Conservation (phyloP, 2,888 invertebrate species). For the Nowickia ferox region DNA sequence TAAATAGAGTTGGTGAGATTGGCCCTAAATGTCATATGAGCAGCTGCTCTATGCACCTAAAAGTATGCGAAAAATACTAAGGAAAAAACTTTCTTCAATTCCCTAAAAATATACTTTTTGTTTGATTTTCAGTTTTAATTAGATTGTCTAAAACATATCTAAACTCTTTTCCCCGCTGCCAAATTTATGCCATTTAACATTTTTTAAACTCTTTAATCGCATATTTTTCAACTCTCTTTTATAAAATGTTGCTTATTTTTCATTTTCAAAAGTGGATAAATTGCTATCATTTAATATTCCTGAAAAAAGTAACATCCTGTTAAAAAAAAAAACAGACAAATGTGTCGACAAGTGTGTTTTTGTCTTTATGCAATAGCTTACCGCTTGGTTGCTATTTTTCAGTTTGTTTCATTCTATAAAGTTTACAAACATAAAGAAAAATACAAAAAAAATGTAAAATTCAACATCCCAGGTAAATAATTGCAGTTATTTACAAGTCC, state of each 20-base stretch:
- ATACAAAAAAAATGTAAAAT: constrained; percentile 55
- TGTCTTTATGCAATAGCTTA: constrained; percentile 21
- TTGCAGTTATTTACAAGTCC: constrained; percentile 73
- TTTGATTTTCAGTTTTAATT: no score
- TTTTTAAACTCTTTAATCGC: constrained; percentile 7
- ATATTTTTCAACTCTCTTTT: not conserved
- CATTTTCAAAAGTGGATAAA: not conserved
- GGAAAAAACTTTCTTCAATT: no score
- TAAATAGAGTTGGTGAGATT: no score
- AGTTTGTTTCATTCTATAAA: constrained; percentile 8
- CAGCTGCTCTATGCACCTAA: no score
- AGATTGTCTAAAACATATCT: no score
- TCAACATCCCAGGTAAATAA: constrained; percentile 76
- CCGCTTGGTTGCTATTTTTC: constrained; percentile 40
- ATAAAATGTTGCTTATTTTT: constrained; percentile 16
- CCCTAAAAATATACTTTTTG: no score
- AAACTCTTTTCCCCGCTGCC: not conserved
- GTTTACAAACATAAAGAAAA: constrained; percentile 41
- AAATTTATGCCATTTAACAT: constrained; percentile 35
- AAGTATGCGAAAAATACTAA: no score
- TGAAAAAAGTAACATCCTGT: constrained; percentile 40
- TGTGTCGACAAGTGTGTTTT: constrained; percentile 53
- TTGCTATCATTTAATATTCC: constrained; percentile 27
- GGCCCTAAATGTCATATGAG: no score
- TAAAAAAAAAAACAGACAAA: constrained; percentile 35